Evolutionary conservation across 2,113 vertebrate genomes (phyloP), one percentile per base, ranked within the genome.

Genomic region (Thomomys bottae): DNA sequence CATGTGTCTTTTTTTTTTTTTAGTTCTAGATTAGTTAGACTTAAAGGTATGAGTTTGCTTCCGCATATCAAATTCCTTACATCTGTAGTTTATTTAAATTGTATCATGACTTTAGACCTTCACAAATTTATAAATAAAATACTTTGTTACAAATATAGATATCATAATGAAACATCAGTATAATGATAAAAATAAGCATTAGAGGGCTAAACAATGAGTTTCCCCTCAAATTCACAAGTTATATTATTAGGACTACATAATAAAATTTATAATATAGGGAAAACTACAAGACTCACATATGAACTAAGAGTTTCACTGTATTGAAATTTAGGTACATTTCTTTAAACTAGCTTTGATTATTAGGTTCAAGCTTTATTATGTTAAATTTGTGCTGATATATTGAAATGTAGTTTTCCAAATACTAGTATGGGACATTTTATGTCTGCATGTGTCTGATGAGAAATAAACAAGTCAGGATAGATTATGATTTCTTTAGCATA

Each of bases 391-490:
- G 93, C 95, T 82, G 73, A 72, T 88, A 83, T 89, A 94, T 68
- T 88, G 88, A 95, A 93, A 91, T 94, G 81, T 90, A 95, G 89
- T 54, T 75, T 68, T 93, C 4, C 84, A 94, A 96, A 96, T 97
- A 87, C 94, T 96, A 84, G n/a, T 38, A 66, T 61, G 90, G 61
- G 32, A 0, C 89, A 89, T 94, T 96, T 8, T 59, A 34, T 17
- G 21, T 23, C 17, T 94, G 95, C 94, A 38, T 96, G 95, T 97
- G 75, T 96, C 87, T 97, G n/a, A 72, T 84, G 63, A 97, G 87
- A 88, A 95, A 92, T 91, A 88, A 96, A 95, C 24, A 79, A 59
- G 85, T 66, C 20, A 67, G 34, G 18, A 54, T 32, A 54, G 32
- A 45, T 63, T 67, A 20, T 64, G 42, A 34, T 61, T 83, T 91